Evolutionary conservation across 2,113 vertebrate genomes (phyloP), one percentile per base, ranked within the genome.

Genomic region (Laticauda colubrina): DNA sequence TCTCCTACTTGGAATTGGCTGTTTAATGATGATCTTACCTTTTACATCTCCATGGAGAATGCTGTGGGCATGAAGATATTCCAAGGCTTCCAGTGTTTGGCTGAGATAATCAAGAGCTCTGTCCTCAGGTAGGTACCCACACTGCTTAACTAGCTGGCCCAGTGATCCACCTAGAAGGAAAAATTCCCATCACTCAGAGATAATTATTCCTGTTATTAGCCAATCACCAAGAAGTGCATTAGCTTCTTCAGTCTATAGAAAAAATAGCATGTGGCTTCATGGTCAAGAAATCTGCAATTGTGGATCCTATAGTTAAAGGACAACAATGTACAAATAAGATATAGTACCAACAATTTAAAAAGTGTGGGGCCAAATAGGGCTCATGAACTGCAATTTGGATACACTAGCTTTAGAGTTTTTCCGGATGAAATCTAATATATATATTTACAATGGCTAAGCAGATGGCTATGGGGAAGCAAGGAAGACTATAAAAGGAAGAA

Each of bases 41-140:
- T 99, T 99, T 89, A 99, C 97, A 59, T 99, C 99, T 53, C 99
- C 98, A 64, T 99, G 99, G 5, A 98, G 97, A 94, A 99, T 97
- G 87, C 96, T 98, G 87, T 97, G 98, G 91, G 97, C 97, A 7
- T 98, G 98, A 87, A 99, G 97, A 96, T 99, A 98, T 92, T 98
- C 98, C 93, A 99, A 97, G 0, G 98, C 99, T 57, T 98, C 98
- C 3, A 98, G 93, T 0, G 98, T 98, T 93, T 99, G 99, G 12
- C 96, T 97, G 93, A 98, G 96, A 96, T 99, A 99, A 95, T 98
- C 97, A 69, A 99, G 98, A 75, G 98, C 98, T 86, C 98, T 97
- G 95, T 99, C 99, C 94, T 99, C 98, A 0, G 98, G 98, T 90
- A 99, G 96, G 86, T 98, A 98, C 90, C 99, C 99, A 3, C 97